Evolutionary conservation across 2,113 vertebrate genomes (phyloP).

Genomic region (Bubo blakistoni): DNA sequence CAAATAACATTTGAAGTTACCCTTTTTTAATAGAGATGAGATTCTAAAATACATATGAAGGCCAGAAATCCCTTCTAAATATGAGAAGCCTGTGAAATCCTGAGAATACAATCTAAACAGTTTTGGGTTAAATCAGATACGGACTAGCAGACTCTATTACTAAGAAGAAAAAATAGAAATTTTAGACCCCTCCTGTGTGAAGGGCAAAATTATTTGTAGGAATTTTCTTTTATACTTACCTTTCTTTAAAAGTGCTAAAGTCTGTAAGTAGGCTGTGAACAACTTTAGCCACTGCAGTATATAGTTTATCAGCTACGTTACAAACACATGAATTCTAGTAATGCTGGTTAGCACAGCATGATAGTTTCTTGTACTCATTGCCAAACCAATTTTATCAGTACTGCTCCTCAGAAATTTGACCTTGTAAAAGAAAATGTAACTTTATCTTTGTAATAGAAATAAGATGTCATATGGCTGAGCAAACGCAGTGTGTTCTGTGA

Average conservation of each 20-base stretch:
- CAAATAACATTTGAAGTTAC: background rate
- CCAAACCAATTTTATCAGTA: slow-evolving; percentile 42
- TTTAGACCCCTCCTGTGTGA: background rate
- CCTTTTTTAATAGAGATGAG: fast-evolving
- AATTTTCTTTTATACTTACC: background rate
- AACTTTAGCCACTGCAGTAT: background rate
- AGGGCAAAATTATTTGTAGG: background rate
- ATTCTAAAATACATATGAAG: background rate
- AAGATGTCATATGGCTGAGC: slow-evolving; percentile 53
- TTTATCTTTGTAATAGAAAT: slow-evolving; percentile 42
- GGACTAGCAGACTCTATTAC: background rate
- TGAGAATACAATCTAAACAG: background rate
- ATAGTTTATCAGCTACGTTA: background rate
- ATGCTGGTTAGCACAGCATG: slow-evolving; percentile 26
- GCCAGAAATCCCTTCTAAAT: background rate
- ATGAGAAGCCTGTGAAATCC: background rate
- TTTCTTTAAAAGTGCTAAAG: background rate
- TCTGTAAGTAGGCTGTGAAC: background rate
- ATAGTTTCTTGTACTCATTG: background rate
- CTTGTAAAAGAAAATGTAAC: slow-evolving; percentile 41
- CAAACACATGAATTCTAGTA: slow-evolving; percentile 38
- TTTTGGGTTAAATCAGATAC: background rate
- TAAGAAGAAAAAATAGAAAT: background rate
- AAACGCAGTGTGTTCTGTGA: slow-evolving; percentile 3
- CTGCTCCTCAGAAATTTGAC: slow-evolving; percentile 44